Percentiles rank a stretch among this genome's conserved stretches.
These are phyloP conservation scores for Sebastes baramenuke DNA, from an alignment of 2,797 vertebrate genomes.

Conservation along the genomic window DNA sequence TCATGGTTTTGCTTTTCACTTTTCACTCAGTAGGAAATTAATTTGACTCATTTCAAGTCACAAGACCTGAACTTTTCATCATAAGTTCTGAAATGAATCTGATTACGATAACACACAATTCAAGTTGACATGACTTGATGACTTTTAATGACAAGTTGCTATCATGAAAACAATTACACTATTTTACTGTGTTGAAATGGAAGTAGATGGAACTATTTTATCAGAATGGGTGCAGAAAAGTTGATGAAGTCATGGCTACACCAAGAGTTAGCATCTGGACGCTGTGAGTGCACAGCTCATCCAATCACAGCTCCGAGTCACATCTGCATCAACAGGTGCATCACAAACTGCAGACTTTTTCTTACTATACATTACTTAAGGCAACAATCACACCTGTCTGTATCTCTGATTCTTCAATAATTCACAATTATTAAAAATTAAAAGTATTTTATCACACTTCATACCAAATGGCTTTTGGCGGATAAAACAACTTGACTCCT, in stretches of 20 bases:
- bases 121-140: background rate
- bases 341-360: conserved; percentile 10
- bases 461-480: background rate
- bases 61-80: background rate
- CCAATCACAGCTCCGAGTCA: conserved; percentile 3
- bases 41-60: background rate
- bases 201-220: background rate
- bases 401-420: background rate
- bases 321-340: conserved; percentile 23
- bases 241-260: background rate
- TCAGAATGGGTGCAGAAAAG: background rate
- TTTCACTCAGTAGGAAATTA: no score
- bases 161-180: background rate
- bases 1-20: no score
- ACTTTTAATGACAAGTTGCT: no score
- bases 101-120: background rate
- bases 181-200: background rate
- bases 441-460: background rate
- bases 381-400: background rate
- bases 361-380: background rate
- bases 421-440: background rate
- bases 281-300: background rate
- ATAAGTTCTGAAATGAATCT: background rate
- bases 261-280: background rate
- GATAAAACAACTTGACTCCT: background rate